Base-by-base conservation (phyloP, 1,140 invertebrate species). In the Heliconius congener region DNA sequence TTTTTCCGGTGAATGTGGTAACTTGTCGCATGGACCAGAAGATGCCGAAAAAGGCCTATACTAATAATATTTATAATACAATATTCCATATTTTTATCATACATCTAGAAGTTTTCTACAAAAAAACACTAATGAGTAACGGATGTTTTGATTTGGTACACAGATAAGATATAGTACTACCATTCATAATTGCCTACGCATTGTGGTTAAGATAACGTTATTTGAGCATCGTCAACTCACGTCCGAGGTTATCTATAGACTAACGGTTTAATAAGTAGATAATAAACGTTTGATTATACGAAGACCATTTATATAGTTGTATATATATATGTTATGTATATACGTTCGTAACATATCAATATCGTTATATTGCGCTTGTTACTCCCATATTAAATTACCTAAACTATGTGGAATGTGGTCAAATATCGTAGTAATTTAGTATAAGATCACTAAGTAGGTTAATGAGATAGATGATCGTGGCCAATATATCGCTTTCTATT, bases 131-230 rank as follows among this genome's bases (percentile, higher is more conserved):
- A 66, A 66, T 66, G 60, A 30, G 13, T 66, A 86, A 89, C 85
- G 85, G 86, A 70, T 77, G 37, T 79, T 79, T 77, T 79, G 85
- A 87, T 88, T 84, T 82, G 78, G 81, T 74, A 71, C 81, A 76
- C 39, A 82, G 86, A 88, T 88, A 83, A 83, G 82, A 78, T 77
- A 77, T 77, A 79, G 79, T 77, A 82, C 81, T 85, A 86, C 81
- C 74, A 84, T 78, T 87, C 79, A 81, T 84, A 86, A 86, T 86
- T 85, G 82, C 85, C 81, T 84, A 82, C 72, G 83, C 81, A 87
- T 86, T 85, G 85, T 86, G 77, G 81, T 75, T 78, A 79, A 82
- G 77, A 81, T 83, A 86, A 72, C 74, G 80, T 77, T 81, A 77
- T 84, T 81, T 79, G 74, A 75, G 57, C 73, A 34, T 76, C 73